Conservation (phyloP, 2,888 invertebrate genomes). For the Epinotia bilunana region DNA sequence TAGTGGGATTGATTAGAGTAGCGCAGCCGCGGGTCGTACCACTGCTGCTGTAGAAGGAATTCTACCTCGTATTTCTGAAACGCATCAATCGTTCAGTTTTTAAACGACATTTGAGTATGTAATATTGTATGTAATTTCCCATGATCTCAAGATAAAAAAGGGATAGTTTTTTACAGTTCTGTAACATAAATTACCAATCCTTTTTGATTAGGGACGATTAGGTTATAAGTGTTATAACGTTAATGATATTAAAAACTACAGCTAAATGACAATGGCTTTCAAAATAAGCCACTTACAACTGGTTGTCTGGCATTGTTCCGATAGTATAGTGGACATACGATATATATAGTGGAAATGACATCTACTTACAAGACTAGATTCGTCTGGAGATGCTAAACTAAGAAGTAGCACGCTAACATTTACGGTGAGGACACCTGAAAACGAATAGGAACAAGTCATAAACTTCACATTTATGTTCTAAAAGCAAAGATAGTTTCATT, state of each 20-base stretch:
- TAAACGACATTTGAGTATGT: background rate
- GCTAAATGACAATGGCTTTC: slow-evolving; percentile 30
- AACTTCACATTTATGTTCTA: slow-evolving; percentile 28
- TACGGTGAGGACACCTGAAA: slow-evolving; percentile 95
- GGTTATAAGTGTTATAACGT: background rate
- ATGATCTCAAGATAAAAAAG: background rate
- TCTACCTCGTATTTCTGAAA: slow-evolving; percentile 98
- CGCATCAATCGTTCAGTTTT: slow-evolving; percentile 38
- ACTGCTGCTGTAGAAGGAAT: slow-evolving; percentile 96
- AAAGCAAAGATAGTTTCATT: slow-evolving; percentile 28
- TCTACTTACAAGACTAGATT: slow-evolving; percentile 96
- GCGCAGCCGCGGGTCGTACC: slow-evolving; percentile 95
- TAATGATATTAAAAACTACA: slow-evolving; percentile 8
- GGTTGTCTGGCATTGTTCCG: slow-evolving; percentile 4
- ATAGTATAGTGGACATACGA: slow-evolving; percentile 10
- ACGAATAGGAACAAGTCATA: slow-evolving; percentile 57
- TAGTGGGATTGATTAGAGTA: slow-evolving; percentile 95
- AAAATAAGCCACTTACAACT: slow-evolving; percentile 20
- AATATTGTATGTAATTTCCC: no score
- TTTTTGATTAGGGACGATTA: background rate
- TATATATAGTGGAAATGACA: slow-evolving; percentile 30
- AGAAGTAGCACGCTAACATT: slow-evolving; percentile 97
- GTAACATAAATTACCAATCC: slow-evolving; percentile 6
- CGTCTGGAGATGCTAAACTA: slow-evolving; percentile 97
- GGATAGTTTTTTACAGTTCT: background rate